These are phyloP conservation scores for Caenorhabditis panamensis DNA, from an alignment of 2,888 invertebrate genomes.

Conservation along the genomic window DNA sequence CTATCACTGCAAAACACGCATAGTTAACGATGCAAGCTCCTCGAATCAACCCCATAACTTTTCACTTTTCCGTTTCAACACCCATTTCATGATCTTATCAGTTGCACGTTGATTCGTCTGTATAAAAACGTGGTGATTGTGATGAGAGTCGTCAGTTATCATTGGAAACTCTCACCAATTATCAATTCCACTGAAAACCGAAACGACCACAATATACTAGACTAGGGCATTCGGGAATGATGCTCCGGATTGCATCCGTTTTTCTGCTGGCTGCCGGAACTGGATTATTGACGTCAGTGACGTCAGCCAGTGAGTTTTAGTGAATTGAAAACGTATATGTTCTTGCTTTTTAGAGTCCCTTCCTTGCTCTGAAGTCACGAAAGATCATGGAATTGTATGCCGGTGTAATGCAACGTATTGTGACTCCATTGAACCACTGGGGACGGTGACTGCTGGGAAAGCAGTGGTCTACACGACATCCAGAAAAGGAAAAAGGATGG, in stretches of 20 bases:
- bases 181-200: no score
- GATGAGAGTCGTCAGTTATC: conserved; percentile 18
- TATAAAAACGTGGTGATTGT: conserved; percentile 49
- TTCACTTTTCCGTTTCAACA: background rate
- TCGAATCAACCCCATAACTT: background rate
- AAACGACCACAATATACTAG: conserved; percentile 25
- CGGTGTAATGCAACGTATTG: conserved; percentile 75
- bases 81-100: conserved; percentile 2
- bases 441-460: conserved; percentile 42
- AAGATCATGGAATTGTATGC: conserved; percentile 67
- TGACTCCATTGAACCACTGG: conserved; percentile 68
- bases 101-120: conserved; percentile 11
- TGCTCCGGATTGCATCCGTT: background rate
- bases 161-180: no score
- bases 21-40: conserved; percentile 23
- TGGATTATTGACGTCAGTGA: no score
- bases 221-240: conserved; percentile 10
- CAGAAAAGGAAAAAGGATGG: conserved; percentile 65
- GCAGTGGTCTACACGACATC: conserved; percentile 66
- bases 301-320: no score
- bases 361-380: conserved; percentile 38
- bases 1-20: conserved; percentile 27
- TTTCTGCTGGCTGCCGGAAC: no score
- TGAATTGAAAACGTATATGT: no score
- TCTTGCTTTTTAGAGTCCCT: conserved; percentile 32